Percentiles rank a stretch among this genome's conserved stretches.
These are phyloP conservation scores for Drosophila ercepeae DNA, from an alignment of 1,140 invertebrate genomes.

Conservation along the genomic window DNA sequence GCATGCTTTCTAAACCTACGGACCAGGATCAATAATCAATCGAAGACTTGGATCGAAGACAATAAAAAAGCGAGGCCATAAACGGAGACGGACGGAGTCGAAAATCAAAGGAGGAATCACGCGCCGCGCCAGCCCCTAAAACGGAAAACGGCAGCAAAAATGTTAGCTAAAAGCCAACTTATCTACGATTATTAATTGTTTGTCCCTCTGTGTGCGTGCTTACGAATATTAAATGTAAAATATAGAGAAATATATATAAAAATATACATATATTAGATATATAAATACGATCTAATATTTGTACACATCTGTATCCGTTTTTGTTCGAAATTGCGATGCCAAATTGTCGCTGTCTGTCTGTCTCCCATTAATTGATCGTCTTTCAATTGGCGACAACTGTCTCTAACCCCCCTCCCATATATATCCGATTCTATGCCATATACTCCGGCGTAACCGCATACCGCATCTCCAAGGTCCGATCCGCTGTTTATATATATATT, in stretches of 20 bases:
- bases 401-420: not conserved
- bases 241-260: conserved; percentile 13
- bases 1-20: not conserved
- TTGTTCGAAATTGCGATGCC: conserved; percentile 36
- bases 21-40: conserved; percentile 20
- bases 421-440: conserved; percentile 1
- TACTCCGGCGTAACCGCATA: too few species aligned
- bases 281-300: not conserved
- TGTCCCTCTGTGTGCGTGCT: conserved; percentile 38
- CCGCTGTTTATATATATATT: conserved; percentile 25
- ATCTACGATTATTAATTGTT: conserved; percentile 75
- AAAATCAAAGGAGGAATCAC: conserved; percentile 53
- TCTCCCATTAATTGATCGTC: conserved; percentile 44
- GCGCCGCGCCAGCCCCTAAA: conserved; percentile 52
- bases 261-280: not conserved
- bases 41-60: not conserved
- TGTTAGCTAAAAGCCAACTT: conserved; percentile 76
- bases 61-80: not conserved
- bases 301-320: too few species aligned
- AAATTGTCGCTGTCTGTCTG: conserved; percentile 26
- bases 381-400: conserved; percentile 15
- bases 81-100: not conserved
- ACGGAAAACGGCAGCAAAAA: conserved; percentile 66
- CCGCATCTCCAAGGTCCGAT: conserved; percentile 39
- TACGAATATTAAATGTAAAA: not conserved